Evolutionary conservation across 1,140 invertebrate species (phyloP).

Genomic region (Anastrepha ludens): DNA sequence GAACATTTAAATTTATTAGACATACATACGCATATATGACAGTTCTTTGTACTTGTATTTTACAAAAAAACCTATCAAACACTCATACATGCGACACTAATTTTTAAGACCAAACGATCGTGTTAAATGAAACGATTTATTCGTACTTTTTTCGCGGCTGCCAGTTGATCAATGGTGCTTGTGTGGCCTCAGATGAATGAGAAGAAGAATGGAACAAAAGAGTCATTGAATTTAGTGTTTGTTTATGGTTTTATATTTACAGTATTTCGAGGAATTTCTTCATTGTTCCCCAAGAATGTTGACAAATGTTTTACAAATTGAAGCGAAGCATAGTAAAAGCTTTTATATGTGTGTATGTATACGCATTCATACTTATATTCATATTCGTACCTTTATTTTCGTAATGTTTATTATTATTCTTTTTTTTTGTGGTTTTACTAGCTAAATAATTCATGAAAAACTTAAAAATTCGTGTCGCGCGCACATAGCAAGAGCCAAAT

Average conservation of each 20-base stretch:
- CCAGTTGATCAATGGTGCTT: background rate
- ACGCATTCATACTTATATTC: background rate
- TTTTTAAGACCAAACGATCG: constrained; percentile 28
- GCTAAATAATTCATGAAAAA: constrained; percentile 12
- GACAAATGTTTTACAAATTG: constrained; percentile 21
- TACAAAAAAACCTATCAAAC: too few species aligned
- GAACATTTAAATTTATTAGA: too few species aligned
- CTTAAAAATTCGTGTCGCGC: constrained; percentile 47
- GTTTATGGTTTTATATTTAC: constrained; percentile 9
- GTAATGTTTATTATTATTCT: background rate
- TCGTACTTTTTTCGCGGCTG: background rate
- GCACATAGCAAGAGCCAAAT: background rate
- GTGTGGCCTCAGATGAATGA: background rate
- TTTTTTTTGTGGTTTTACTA: too few species aligned
- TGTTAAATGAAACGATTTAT: constrained; percentile 28
- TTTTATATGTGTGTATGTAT: background rate
- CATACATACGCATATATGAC: too few species aligned
- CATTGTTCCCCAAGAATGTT: background rate
- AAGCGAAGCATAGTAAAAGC: background rate
- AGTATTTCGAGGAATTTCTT: background rate
- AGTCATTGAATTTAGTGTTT: constrained; percentile 17
- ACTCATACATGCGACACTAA: too few species aligned
- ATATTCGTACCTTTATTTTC: background rate
- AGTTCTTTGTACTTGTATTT: too few species aligned
- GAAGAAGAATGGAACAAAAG: background rate